These are phyloP conservation scores for Maccullochella peelii DNA, from an alignment of 2,113 vertebrate species.

Conservation along the genomic window DNA sequence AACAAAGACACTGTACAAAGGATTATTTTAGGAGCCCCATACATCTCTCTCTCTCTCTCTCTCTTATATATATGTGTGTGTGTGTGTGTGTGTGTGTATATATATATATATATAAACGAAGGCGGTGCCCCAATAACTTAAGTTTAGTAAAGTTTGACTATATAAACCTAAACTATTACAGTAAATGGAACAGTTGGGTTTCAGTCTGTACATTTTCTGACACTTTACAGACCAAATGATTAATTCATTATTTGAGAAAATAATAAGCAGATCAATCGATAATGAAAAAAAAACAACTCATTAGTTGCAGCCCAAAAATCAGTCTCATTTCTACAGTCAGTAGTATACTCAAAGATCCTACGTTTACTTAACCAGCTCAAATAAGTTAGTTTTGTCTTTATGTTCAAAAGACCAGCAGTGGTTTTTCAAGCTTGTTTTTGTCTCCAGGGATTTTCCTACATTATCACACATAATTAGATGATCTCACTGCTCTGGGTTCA, in stretches of 20 bases:
- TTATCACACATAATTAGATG: slow-evolving; percentile 57
- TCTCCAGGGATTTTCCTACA: slow-evolving; percentile 45
- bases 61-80: too few species aligned
- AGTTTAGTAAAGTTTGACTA: background rate
- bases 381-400: background rate
- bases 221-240: background rate
- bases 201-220: background rate
- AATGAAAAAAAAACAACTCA: background rate
- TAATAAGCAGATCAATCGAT: background rate
- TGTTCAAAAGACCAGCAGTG: slow-evolving; percentile 5
- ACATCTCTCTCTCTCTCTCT: slow-evolving; percentile 4
- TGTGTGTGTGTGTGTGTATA: too few species aligned
- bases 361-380: background rate
- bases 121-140: slow-evolving; percentile 3
- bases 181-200: background rate
- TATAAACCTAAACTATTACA: background rate
- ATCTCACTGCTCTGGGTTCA: slow-evolving; percentile 44
- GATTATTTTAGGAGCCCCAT: slow-evolving; percentile 34
- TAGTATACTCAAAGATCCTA: background rate
- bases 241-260: background rate
- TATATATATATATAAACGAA: too few species aligned
- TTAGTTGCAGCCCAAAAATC: background rate
- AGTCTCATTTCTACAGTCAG: background rate
- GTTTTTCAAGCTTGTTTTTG: slow-evolving; percentile 34
- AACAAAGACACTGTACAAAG: slow-evolving; percentile 35